Base-by-base conservation (phyloP, 1,140 invertebrate genomes). In the Drosophila nannoptera region DNA sequence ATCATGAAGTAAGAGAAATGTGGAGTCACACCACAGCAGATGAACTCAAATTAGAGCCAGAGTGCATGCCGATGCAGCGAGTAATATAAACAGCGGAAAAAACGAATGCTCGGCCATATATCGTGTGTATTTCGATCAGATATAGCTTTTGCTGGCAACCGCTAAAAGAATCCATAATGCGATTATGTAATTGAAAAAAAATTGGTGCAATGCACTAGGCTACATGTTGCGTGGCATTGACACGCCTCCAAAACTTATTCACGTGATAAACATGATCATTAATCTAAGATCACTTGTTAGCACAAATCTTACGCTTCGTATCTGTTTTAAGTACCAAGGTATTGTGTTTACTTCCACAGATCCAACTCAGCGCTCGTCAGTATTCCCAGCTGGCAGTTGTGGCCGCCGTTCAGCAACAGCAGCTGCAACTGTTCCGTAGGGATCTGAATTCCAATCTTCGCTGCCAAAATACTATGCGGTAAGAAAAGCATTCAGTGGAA, bases 131-230 rank as follows among this genome's bases (percentile, higher is more conserved):
- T 49, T 46, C 38, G 49, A 50, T 14, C 29, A 61, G 22, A 52
- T 53, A 12, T 50, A 32, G n/a, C 33, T 33, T 29, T 35, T 46
- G 32, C 12, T 66, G 48, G 54, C 60, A 56, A 14, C 38, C 29
- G 46, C 33, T 50, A 55, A 22, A 32, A 9, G 16, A 64, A 40
- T 29, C n/a, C 40, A 59, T 50, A 52, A 50, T 61, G 62, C 55
- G 81, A 66, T 84, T 84, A 84, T 84, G 80, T 84, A 84, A 84
- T 80, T 77, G 76, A 43, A 45, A 54, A 59, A 72, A 68, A 68
- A 35, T 58, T 33, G 63, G 50, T 62, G 36, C 65, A 53, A 11
- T 72, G 49, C 66, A 61, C 7, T 60, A 16, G 16, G 52, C 11
- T 32, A 29, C 61, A 70, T 61, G n/a, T 35, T 50, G 62, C 50